Evolutionary conservation across 2,888 invertebrate genomes (phyloP).

Genomic region (Lydus trimaculatus): DNA sequence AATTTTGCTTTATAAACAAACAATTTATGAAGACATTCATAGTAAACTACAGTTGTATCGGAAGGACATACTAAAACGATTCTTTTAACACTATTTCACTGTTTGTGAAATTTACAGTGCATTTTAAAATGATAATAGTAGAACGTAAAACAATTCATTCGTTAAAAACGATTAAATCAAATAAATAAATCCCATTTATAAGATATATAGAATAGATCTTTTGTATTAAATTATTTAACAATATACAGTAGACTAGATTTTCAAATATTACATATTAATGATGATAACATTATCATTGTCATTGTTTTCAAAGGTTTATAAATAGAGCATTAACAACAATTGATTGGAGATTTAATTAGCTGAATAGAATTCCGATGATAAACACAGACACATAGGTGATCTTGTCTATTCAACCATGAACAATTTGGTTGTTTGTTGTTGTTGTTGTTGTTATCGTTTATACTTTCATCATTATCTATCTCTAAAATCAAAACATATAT

Average conservation of each 20-base stretch:
- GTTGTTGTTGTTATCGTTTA: too few species aligned
- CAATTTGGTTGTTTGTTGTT: too few species aligned
- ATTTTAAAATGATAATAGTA: neutral
- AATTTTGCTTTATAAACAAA: too few species aligned
- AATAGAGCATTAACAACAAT: neutral
- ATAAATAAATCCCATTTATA: neutral
- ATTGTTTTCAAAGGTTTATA: neutral
- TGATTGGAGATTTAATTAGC: neutral
- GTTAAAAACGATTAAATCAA: neutral
- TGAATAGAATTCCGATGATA: neutral
- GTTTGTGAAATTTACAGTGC: neutral
- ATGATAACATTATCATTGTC: neutral
- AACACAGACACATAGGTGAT: neutral
- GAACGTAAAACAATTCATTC: neutral
- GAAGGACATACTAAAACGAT: neutral
- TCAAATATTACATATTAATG: neutral
- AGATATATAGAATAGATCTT: neutral
- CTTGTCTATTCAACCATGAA: neutral
- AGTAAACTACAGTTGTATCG: too few species aligned
- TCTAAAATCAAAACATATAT: too few species aligned
- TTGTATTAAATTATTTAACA: neutral
- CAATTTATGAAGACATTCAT: neutral
- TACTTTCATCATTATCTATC: too few species aligned
- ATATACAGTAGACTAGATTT: neutral
- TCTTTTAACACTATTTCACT: neutral